Evolutionary conservation across 2,113 vertebrate genomes (phyloP).

Genomic region (Glaucidium brasilianum): DNA sequence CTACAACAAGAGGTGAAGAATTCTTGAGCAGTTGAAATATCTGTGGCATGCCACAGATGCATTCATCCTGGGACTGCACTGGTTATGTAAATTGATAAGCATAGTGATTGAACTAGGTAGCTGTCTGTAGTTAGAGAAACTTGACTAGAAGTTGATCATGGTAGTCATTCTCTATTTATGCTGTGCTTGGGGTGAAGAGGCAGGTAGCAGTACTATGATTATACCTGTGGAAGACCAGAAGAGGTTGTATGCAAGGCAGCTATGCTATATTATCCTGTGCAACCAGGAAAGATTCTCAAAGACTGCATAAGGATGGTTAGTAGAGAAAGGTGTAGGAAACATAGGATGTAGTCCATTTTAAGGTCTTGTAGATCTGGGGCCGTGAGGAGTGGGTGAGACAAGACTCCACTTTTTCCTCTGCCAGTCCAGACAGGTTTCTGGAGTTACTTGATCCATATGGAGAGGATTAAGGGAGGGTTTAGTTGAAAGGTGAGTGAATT

Average conservation of each 20-base stretch:
- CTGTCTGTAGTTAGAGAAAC: background rate
- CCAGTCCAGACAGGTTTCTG: background rate
- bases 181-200: background rate
- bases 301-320: background rate
- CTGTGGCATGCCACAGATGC: background rate
- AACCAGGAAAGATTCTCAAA: background rate
- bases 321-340: background rate
- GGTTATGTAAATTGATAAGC: rapidly evolving
- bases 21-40: background rate
- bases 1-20: background rate
- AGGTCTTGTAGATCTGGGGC: background rate
- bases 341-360: background rate
- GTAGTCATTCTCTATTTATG: background rate
- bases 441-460: background rate
- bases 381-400: background rate
- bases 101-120: background rate
- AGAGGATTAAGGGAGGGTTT: background rate
- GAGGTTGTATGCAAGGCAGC: background rate
- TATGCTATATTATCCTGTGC: background rate
- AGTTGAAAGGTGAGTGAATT: background rate
- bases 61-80: background rate
- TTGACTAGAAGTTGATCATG: rapidly evolving
- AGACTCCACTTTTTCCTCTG: background rate
- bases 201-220: background rate
- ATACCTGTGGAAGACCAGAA: background rate